phyloP scores from a whole-genome alignment of 2,113 vertebrate species.

The Herpailurus yagouaroundi region DNA sequence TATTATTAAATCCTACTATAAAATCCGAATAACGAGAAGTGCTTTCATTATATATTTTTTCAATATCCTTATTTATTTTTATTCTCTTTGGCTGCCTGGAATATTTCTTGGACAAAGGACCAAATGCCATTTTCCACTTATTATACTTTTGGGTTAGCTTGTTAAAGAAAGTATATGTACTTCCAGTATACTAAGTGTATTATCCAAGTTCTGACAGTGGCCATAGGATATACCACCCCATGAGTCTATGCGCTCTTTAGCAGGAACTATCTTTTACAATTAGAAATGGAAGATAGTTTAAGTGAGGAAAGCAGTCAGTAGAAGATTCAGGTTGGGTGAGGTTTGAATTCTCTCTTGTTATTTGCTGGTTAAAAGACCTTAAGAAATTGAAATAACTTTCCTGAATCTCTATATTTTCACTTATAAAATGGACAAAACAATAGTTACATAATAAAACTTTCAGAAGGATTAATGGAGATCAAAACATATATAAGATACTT shows the following conservation, averaged over 20 bases:
- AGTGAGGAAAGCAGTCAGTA: neutral
- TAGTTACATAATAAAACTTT: neutral
- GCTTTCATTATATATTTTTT: neutral
- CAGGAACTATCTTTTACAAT: neutral
- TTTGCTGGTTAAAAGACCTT: neutral
- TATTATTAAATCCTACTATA: neutral
- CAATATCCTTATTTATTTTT: neutral
- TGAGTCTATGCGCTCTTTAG: neutral
- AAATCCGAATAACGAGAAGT: neutral
- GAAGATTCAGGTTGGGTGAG: neutral
- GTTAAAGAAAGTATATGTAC: neutral
- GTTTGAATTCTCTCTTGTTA: neutral
- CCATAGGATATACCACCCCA: neutral
- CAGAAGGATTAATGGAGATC: neutral
- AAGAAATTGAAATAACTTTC: neutral
- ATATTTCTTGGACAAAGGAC: neutral
- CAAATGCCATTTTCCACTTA: neutral
- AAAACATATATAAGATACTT: neutral
- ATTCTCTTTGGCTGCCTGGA: neutral
- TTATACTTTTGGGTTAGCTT: neutral
- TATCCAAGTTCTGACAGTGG: neutral
- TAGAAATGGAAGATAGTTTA: slow-evolving; percentile 25
- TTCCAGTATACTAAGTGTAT: neutral
- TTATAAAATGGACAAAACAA: neutral
- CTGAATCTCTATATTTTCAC: neutral